phyloP scores from a whole-genome alignment of 2,797 vertebrate genomes.

The Steatocranus sp. region DNA sequence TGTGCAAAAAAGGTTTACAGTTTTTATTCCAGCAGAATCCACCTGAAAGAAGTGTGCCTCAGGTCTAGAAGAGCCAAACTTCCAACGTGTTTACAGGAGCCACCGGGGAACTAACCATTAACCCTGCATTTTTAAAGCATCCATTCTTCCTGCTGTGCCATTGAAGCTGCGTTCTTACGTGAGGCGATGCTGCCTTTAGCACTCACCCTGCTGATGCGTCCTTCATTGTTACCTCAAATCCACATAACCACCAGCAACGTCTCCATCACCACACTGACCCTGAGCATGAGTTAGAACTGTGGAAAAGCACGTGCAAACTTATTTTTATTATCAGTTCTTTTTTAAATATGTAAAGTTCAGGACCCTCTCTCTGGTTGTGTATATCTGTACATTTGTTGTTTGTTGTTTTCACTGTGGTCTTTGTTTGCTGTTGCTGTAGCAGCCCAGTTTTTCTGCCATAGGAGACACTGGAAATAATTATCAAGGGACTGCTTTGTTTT shows the following conservation, averaged over 20 bases:
- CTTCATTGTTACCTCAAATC: background rate
- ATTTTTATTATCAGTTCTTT: background rate
- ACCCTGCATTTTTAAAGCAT: background rate
- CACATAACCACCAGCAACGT: background rate
- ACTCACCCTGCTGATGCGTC: background rate
- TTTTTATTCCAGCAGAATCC: background rate
- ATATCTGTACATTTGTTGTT: conserved; percentile 9
- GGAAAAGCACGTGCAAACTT: background rate
- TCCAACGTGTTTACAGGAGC: background rate
- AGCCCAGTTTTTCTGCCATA: background rate
- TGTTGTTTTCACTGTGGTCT: conserved; percentile 15
- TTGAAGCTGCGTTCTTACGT: background rate
- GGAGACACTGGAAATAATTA: conserved; percentile 18
- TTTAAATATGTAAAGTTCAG: background rate
- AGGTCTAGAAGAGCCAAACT: background rate
- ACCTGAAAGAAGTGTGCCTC: background rate
- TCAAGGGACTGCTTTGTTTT: conserved; percentile 38
- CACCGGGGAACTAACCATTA: background rate
- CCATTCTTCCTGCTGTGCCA: background rate
- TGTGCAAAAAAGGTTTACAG: background rate
- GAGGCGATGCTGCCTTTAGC: background rate
- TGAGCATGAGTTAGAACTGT: background rate
- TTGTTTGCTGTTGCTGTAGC: conserved; percentile 10
- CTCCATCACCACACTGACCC: background rate
- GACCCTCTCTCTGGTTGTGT: background rate